These are phyloP conservation scores for Kryptolebias marmoratus DNA, from an alignment of 2,113 vertebrate genomes.

Conservation along the genomic window DNA sequence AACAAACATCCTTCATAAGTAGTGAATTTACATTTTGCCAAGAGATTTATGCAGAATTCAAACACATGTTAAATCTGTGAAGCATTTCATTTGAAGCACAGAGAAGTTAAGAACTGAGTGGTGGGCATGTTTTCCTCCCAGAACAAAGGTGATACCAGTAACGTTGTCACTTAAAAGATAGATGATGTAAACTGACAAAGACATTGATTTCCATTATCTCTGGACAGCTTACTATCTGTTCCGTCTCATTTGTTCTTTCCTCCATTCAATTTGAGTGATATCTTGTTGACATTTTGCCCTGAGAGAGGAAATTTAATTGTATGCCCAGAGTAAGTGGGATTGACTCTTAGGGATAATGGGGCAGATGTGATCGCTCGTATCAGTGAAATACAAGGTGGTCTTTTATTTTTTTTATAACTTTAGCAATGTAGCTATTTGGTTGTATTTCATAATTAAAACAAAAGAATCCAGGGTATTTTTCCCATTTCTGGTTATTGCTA, in stretches of 20 bases:
- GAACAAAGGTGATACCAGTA: slow-evolving; percentile 4
- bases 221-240: slow-evolving; percentile 29
- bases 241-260: slow-evolving; percentile 23
- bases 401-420: not conserved
- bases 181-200: slow-evolving; percentile 31
- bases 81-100: not conserved
- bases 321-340: not conserved
- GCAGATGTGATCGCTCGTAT: not conserved
- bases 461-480: too few species aligned
- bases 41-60: not conserved
- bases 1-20: too few species aligned
- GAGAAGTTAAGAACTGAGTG: not conserved
- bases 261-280: slow-evolving; percentile 9
- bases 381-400: not conserved
- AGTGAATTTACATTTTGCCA: too few species aligned
- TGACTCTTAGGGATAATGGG: not conserved
- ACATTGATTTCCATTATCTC: slow-evolving; percentile 45
- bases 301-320: slow-evolving; percentile 7
- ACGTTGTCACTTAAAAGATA: not conserved
- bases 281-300: slow-evolving; percentile 38
- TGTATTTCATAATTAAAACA: not conserved
- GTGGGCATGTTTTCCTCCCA: too few species aligned
- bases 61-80: not conserved
- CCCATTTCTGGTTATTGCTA: too few species aligned
- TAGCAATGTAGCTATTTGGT: not conserved